A percentile compares a stretch with the other conserved stretches of the same genome.
Evolutionary conservation across 2,888 invertebrate species (phyloP).

Genomic region (Rhyacophila evoluta): DNA sequence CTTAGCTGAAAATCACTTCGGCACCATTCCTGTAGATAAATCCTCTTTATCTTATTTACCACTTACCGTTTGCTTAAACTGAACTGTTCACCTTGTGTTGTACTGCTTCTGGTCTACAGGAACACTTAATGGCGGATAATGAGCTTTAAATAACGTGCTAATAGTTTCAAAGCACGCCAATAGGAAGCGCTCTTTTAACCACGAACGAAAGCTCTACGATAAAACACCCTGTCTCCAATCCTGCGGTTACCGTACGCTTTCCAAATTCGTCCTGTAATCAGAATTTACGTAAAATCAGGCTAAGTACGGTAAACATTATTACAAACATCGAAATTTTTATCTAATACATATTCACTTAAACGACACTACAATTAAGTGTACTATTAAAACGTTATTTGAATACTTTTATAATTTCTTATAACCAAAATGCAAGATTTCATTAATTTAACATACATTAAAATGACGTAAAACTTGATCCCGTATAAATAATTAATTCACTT

Average conservation of each 20-base stretch:
- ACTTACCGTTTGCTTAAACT: conserved; percentile 24
- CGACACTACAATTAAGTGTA: too few species aligned
- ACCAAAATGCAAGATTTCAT: too few species aligned
- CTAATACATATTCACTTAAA: too few species aligned
- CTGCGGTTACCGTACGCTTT: background rate
- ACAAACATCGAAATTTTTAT: background rate
- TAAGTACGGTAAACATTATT: background rate
- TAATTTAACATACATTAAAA: too few species aligned
- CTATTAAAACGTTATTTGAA: too few species aligned
- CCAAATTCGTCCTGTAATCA: background rate
- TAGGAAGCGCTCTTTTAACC: conserved; percentile 50
- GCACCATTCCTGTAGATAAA: conserved; percentile 4
- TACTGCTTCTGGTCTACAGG: conserved; percentile 13
- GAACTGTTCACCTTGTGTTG: conserved; percentile 22
- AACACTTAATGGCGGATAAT: conserved; percentile 51
- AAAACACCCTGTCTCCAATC: conserved; percentile 47
- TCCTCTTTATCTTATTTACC: conserved; percentile 24
- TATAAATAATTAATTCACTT: too few species aligned
- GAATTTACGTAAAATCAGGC: too few species aligned
- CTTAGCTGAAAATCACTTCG: background rate
- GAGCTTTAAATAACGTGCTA: conserved; percentile 54
- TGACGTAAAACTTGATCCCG: too few species aligned
- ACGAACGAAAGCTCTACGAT: conserved; percentile 45
- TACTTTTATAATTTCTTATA: too few species aligned
- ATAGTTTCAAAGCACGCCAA: conserved; percentile 50